Conservation (phyloP, 1,140 invertebrate genomes). For the Drosophila guanche region DNA sequence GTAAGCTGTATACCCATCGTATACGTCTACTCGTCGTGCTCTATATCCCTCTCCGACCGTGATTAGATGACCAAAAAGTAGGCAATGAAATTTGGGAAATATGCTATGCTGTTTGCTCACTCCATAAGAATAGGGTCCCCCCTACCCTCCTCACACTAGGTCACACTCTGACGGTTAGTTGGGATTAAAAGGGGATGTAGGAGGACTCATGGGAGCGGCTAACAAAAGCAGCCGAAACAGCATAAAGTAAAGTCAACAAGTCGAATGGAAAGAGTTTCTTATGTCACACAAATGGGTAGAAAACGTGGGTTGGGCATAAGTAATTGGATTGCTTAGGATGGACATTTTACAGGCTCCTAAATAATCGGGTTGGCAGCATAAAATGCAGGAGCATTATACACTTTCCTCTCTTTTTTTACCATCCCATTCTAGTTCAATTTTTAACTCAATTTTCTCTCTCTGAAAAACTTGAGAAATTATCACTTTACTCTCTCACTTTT, state of each 20-base stretch:
- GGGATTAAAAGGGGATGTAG: not conserved
- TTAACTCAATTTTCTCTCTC: too few species aligned
- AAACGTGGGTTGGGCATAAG: slow-evolving; percentile 21
- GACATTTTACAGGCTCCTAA: slow-evolving; percentile 21
- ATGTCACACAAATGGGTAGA: slow-evolving; percentile 21
- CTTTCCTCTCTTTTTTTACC: too few species aligned
- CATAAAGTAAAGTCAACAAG: slow-evolving; percentile 47
- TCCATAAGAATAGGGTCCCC: not conserved
- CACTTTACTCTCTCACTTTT: too few species aligned
- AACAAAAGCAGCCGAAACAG: slow-evolving; percentile 29
- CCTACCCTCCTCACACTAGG: slow-evolving; percentile 11
- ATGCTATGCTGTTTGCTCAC: slow-evolving; percentile 27
- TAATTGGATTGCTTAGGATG: slow-evolving; percentile 45
- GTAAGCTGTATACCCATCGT: slow-evolving; percentile 50
- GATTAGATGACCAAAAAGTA: slow-evolving; percentile 72
- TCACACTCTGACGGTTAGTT: slow-evolving; percentile 12
- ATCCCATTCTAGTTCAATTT: too few species aligned
- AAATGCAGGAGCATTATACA: slow-evolving; percentile 1
- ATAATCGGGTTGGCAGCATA: slow-evolving; percentile 7
- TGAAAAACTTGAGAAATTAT: too few species aligned
- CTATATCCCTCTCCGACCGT: slow-evolving; percentile 15
- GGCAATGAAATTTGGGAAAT: slow-evolving; percentile 62
- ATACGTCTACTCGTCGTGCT: not conserved
- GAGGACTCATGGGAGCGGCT: not conserved
- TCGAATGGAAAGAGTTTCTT: slow-evolving; percentile 31